Conservation (phyloP, 2,797 vertebrate species). For the Phrynocephalus vlangalii region DNA sequence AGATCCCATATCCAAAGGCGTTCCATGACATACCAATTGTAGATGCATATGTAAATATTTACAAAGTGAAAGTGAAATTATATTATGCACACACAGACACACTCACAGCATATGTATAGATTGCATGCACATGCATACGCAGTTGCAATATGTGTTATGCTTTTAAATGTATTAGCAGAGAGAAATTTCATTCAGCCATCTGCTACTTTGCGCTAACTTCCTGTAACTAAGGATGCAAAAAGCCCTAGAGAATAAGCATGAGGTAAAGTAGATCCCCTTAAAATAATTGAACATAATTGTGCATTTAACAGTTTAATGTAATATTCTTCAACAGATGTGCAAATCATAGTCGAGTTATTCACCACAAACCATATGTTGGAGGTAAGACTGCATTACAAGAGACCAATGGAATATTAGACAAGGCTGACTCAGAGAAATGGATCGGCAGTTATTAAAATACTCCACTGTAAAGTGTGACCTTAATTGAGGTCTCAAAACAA, state of each 20-base stretch:
- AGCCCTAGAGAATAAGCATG: conserved; percentile 77
- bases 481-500: conserved; percentile 25
- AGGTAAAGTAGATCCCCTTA: conserved; percentile 79
- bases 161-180: conserved; percentile 75
- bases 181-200: conserved; percentile 75
- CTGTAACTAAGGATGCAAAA: conserved; percentile 77
- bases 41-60: conserved; percentile 5
- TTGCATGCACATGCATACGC: conserved; percentile 52
- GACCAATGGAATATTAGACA: conserved; percentile 38
- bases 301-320: conserved; percentile 78
- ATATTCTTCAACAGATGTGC: conserved; percentile 81
- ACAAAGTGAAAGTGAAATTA: conserved; percentile 38
- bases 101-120: not conserved
- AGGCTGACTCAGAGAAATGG: conserved; percentile 40
- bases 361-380: conserved; percentile 69
- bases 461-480: conserved; percentile 3
- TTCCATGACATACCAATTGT: not conserved
- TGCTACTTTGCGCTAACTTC: conserved; percentile 75
- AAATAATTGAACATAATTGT: conserved; percentile 83
- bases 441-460: conserved; percentile 34
- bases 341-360: conserved; percentile 79
- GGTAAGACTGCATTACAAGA: conserved; percentile 33
- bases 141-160: conserved; percentile 63
- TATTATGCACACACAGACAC: not conserved
- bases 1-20: not conserved